Conservation (phyloP, 2,888 invertebrate genomes). For the Cinara cedri region DNA sequence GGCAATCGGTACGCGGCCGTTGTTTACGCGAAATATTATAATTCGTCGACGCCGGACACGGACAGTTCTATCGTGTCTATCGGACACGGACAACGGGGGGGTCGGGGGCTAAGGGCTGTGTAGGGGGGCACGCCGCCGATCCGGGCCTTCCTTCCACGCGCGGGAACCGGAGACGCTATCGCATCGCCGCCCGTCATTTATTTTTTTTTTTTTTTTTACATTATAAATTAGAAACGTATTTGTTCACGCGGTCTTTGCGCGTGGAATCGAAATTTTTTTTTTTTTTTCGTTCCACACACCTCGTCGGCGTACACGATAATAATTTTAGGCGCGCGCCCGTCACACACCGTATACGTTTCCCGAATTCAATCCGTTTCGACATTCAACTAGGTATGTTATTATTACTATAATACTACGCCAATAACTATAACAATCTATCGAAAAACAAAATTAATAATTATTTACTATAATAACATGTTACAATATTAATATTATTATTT, state of each 20-base stretch:
- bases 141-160: too few species aligned
- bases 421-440: slow-evolving; percentile 31
- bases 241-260: slow-evolving; percentile 20
- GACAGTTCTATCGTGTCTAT: too few species aligned
- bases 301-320: background rate
- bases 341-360: background rate
- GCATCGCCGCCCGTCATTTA: background rate
- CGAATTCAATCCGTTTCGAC: slow-evolving; percentile 27
- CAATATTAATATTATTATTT: too few species aligned
- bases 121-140: too few species aligned
- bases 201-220: background rate
- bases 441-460: slow-evolving; percentile 7
- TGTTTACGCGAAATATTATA: too few species aligned
- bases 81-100: too few species aligned
- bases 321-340: too few species aligned
- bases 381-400: slow-evolving; percentile 12
- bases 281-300: background rate
- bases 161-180: too few species aligned
- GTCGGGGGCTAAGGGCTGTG: too few species aligned
- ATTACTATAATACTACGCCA: slow-evolving; percentile 24
- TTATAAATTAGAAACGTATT: background rate
- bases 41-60: too few species aligned
- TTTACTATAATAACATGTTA: too few species aligned
- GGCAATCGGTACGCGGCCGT: too few species aligned
- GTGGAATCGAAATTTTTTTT: background rate